Evolutionary conservation across 2,888 invertebrate species (phyloP).

Genomic region (Thelaira solivaga): DNA sequence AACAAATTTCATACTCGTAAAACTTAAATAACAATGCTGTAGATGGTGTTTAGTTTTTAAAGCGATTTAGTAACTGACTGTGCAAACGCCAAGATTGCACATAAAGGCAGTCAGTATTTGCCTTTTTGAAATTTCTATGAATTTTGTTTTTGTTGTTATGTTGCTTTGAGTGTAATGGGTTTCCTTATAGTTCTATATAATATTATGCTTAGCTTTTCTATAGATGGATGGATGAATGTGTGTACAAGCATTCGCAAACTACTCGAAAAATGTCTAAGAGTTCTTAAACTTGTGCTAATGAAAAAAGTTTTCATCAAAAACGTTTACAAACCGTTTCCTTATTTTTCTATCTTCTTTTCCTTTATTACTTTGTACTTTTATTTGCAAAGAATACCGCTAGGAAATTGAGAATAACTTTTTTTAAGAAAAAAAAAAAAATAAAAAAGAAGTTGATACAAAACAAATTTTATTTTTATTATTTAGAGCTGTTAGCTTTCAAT

Average conservation of each 20-base stretch:
- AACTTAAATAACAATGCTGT: conserved; percentile 25
- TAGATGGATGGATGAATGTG: neutral
- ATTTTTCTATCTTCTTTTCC: conserved; percentile 2
- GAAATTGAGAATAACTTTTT: neutral
- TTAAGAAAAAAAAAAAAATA: too few relatives aligned
- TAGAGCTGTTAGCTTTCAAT: too few relatives aligned
- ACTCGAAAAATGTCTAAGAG: conserved; percentile 55
- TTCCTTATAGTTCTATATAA: conserved; percentile 12
- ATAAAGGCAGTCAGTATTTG: neutral
- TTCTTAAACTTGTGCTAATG: conserved; percentile 60
- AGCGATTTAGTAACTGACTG: conserved; percentile 14
- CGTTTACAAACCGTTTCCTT: conserved; percentile 48
- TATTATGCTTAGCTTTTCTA: too few relatives aligned
- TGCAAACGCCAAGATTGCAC: conserved; percentile 2
- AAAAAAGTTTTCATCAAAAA: conserved; percentile 60
- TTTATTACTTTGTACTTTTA: neutral
- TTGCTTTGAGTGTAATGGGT: neutral
- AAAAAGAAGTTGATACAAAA: too few relatives aligned
- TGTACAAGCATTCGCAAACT: conserved; percentile 26
- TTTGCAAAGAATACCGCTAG: neutral
- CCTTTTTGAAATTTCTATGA: neutral
- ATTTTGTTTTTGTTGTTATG: neutral
- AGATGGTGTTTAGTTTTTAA: conserved; percentile 35
- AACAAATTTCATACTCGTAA: neutral
- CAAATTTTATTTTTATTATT: too few relatives aligned